Percentiles rank a stretch among this genome's conserved stretches.
Conservation (phyloP, 2,888 invertebrate species). For the Choreutis nemorana region DNA sequence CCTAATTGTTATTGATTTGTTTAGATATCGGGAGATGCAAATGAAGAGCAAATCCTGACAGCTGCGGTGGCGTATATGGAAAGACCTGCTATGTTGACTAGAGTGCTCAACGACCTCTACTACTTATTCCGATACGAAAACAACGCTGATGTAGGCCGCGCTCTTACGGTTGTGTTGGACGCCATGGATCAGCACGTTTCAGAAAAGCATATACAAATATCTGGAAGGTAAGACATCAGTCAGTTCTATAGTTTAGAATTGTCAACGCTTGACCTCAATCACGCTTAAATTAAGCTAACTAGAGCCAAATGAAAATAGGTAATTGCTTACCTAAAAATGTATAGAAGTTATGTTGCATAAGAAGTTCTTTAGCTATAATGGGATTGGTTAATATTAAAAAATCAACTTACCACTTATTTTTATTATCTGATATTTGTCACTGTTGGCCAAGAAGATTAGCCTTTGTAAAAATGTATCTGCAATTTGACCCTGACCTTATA, state of each 20-base stretch:
- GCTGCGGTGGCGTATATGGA: constrained; percentile 87
- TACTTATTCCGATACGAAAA: constrained; percentile 86
- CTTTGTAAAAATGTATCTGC: too few relatives aligned
- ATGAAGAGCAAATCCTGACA: constrained; percentile 87
- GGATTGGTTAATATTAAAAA: too few relatives aligned
- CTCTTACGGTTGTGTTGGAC: constrained; percentile 82
- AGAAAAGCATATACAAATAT: constrained; percentile 92
- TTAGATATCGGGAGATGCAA: constrained; percentile 92
- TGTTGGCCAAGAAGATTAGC: too few relatives aligned
- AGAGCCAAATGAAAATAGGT: too few relatives aligned
- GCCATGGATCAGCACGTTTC: constrained; percentile 89
- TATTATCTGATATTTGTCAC: too few relatives aligned
- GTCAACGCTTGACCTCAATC: too few relatives aligned
- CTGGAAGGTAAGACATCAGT: constrained; percentile 77
- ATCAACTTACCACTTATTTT: too few relatives aligned
- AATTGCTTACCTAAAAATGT: neutral
- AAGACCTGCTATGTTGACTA: constrained; percentile 79
- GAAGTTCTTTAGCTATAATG: too few relatives aligned
- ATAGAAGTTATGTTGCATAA: constrained; percentile 2
- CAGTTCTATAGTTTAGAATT: neutral
- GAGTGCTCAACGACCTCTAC: constrained; percentile 91
- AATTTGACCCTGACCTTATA: too few relatives aligned
- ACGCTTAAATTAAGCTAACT: too few relatives aligned
- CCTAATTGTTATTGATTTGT: too few relatives aligned
- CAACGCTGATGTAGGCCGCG: constrained; percentile 77